Percentiles rank a stretch among this genome's conserved stretches.
Evolutionary conservation across 2,888 invertebrate species (phyloP).

Genomic region (Anoncus sp.): DNA sequence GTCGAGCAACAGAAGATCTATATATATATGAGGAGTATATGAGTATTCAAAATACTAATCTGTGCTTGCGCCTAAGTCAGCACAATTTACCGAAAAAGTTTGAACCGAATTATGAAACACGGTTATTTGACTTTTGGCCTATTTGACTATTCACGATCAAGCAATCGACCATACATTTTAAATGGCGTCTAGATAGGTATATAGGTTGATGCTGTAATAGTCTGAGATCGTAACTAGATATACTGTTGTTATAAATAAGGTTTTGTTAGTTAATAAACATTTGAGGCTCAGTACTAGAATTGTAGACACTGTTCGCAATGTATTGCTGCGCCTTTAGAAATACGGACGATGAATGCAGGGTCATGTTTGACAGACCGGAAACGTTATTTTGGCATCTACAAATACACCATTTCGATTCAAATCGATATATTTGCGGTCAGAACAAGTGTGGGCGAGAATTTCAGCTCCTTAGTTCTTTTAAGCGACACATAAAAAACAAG

Average conservation of each 20-base stretch:
- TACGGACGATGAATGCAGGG: neutral
- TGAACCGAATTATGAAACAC: too few species aligned
- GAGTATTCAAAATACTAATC: too few species aligned
- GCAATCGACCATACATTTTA: too few species aligned
- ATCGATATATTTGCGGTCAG: slow-evolving; percentile 15
- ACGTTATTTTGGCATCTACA: slow-evolving; percentile 34
- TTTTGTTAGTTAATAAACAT: neutral
- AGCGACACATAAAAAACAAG: slow-evolving; percentile 8
- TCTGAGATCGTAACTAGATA: too few species aligned
- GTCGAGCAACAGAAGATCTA: too few species aligned
- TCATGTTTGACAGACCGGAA: slow-evolving; percentile 12
- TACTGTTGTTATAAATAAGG: neutral
- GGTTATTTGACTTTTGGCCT: too few species aligned
- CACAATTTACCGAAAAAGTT: too few species aligned
- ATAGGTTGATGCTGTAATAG: too few species aligned
- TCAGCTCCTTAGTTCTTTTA: neutral
- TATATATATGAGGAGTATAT: too few species aligned
- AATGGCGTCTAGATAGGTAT: too few species aligned
- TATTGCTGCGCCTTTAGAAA: slow-evolving; percentile 8
- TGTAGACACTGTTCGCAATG: neutral
- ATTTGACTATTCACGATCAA: too few species aligned
- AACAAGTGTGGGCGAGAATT: slow-evolving; percentile 6
- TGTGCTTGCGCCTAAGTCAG: too few species aligned
- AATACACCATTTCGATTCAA: slow-evolving; percentile 10
- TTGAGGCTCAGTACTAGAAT: neutral